phyloP scores from a whole-genome alignment of 2,888 invertebrate species.

The Pasiphila rectangulata region DNA sequence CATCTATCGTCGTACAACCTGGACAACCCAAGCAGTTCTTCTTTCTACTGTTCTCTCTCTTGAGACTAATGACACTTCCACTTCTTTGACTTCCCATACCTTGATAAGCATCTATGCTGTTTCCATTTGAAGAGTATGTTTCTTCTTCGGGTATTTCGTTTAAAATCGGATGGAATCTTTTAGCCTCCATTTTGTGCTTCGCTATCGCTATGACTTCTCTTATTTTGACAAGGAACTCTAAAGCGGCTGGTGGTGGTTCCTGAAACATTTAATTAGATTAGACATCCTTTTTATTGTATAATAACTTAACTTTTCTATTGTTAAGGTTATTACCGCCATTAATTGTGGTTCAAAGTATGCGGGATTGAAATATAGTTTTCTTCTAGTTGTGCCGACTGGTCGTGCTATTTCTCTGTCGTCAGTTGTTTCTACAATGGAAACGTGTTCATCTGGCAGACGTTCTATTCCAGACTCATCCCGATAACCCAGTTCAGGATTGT shows the following conservation, averaged over 20 bases:
- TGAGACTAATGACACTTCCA: conserved; percentile 79
- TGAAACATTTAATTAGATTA: conserved; percentile 59
- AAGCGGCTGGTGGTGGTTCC: conserved; percentile 94
- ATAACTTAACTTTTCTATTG: neutral
- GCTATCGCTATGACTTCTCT: conserved; percentile 94
- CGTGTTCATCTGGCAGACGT: conserved; percentile 90
- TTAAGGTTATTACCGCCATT: conserved; percentile 83
- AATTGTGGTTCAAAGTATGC: conserved; percentile 95
- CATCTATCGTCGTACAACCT: conserved; percentile 76
- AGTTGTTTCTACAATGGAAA: conserved; percentile 90
- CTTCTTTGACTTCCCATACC: conserved; percentile 76
- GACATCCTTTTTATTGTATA: neutral
- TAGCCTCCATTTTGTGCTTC: conserved; percentile 91
- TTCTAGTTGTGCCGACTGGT: conserved; percentile 85
- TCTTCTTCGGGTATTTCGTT: conserved; percentile 92
- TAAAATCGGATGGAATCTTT: conserved; percentile 89
- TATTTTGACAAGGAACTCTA: conserved; percentile 93
- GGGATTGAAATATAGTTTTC: conserved; percentile 93
- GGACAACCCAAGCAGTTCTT: conserved; percentile 84
- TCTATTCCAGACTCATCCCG: conserved; percentile 83
- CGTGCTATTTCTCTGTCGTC: conserved; percentile 86
- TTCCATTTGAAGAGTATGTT: conserved; percentile 70
- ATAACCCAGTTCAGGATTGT: conserved; percentile 58
- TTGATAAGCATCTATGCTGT: conserved; percentile 71
- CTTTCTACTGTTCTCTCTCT: conserved; percentile 82